Evolutionary conservation across 1,140 invertebrate genomes (phyloP).

Genomic region (Panulirus ornatus): DNA sequence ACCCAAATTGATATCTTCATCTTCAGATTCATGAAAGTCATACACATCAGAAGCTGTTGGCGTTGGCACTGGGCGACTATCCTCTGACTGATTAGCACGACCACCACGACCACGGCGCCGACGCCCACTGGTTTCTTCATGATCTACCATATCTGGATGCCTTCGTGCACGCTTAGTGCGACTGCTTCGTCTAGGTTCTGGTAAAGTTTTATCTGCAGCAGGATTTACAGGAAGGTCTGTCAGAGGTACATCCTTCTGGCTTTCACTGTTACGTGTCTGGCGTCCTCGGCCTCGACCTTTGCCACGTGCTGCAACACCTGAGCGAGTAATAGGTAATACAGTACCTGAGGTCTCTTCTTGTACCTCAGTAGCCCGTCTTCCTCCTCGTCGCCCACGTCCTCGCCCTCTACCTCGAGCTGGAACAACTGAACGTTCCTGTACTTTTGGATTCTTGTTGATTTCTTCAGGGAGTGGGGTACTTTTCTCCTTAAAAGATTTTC

Average conservation of each 20-base stretch:
- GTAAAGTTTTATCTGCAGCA: constrained; percentile 28
- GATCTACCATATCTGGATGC: constrained; percentile 68
- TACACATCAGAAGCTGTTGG: constrained; percentile 59
- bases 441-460: constrained; percentile 12
- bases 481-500: constrained; percentile 5
- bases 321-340: constrained; percentile 31
- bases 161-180: constrained; percentile 53
- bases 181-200: constrained; percentile 60
- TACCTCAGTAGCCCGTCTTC: constrained; percentile 17
- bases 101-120: constrained; percentile 52
- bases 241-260: constrained; percentile 40
- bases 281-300: constrained; percentile 58
- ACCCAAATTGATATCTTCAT: constrained; percentile 63
- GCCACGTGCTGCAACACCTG: constrained; percentile 30
- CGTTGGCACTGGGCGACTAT: constrained; percentile 49
- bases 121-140: constrained; percentile 65
- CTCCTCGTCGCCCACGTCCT: constrained; percentile 54
- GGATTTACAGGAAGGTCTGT: constrained; percentile 5
- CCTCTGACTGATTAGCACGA: constrained; percentile 30
- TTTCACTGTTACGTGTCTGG: constrained; percentile 56
- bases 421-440: constrained; percentile 21
- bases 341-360: constrained; percentile 9
- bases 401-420: constrained; percentile 43
- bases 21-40: constrained; percentile 68
- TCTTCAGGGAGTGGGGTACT: constrained; percentile 14